Evolutionary conservation across 2,113 vertebrate species (phyloP).

Genomic region (Spilogale gracilis): DNA sequence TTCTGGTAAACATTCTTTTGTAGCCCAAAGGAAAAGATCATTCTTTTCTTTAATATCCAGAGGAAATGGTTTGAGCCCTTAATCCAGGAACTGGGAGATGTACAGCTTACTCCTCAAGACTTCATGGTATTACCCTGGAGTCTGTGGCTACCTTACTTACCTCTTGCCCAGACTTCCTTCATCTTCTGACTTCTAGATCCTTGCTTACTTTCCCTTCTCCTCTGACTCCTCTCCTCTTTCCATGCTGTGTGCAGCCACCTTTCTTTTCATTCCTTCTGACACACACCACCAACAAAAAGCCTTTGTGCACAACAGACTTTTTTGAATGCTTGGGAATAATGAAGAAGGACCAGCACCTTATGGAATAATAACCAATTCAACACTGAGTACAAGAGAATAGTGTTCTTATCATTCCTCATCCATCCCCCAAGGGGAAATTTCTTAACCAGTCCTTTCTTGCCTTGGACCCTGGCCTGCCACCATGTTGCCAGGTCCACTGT

Average conservation of each 20-base stretch:
- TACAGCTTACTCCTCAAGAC: fast-evolving
- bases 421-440: background rate
- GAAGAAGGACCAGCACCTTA: background rate
- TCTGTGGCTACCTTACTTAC: background rate
- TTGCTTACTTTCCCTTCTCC: background rate
- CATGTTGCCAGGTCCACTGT: background rate
- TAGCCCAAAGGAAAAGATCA: background rate
- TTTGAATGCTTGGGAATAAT: background rate
- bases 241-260: background rate
- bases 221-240: background rate
- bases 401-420: background rate
- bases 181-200: background rate
- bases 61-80: background rate
- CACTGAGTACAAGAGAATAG: background rate
- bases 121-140: fast-evolving
- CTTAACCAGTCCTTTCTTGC: background rate
- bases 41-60: constrained; percentile 24
- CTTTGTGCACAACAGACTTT: background rate
- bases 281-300: background rate
- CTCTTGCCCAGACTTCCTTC: background rate
- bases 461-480: background rate
- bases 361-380: background rate
- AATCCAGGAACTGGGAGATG: background rate
- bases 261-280: background rate
- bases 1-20: background rate